Percentiles rank a stretch among this genome's conserved stretches.
These are phyloP conservation scores for Cygnus atratus DNA, from an alignment of 2,113 vertebrate species.

Conservation along the genomic window DNA sequence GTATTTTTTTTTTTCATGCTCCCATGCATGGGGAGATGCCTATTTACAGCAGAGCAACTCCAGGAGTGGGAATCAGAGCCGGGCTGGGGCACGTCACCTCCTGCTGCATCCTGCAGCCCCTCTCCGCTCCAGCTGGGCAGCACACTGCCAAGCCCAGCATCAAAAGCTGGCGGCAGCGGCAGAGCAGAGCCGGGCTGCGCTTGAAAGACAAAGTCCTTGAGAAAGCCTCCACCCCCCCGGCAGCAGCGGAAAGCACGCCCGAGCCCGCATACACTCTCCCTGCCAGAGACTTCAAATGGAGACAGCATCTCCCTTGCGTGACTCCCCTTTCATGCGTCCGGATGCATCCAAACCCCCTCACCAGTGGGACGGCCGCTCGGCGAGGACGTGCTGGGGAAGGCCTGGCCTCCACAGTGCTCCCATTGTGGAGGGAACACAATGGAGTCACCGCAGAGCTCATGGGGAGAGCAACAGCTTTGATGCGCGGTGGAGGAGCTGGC, in stretches of 20 bases:
- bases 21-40: accelerated
- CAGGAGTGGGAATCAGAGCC: not conserved
- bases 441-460: conserved; percentile 1
- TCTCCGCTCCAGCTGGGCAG: not conserved
- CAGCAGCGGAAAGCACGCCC: accelerated
- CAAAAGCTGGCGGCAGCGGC: not conserved
- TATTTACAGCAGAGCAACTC: not conserved
- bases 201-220: not conserved
- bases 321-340: not conserved
- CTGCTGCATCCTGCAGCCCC: accelerated
- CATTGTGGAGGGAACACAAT: conserved; percentile 33
- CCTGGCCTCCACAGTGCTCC: not conserved
- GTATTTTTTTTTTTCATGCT: not conserved
- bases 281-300: not conserved
- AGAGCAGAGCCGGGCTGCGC: not conserved
- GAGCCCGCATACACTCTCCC: accelerated
- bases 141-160: not conserved
- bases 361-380: not conserved
- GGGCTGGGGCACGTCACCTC: not conserved
- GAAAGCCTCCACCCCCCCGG: not conserved
- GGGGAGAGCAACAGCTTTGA: not conserved
- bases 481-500: not conserved
- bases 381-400: not conserved
- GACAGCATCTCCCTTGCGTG: not conserved
- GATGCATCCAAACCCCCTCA: not conserved